phyloP scores from a whole-genome alignment of 1,140 invertebrate species.

The Bactericera cockerelli region DNA sequence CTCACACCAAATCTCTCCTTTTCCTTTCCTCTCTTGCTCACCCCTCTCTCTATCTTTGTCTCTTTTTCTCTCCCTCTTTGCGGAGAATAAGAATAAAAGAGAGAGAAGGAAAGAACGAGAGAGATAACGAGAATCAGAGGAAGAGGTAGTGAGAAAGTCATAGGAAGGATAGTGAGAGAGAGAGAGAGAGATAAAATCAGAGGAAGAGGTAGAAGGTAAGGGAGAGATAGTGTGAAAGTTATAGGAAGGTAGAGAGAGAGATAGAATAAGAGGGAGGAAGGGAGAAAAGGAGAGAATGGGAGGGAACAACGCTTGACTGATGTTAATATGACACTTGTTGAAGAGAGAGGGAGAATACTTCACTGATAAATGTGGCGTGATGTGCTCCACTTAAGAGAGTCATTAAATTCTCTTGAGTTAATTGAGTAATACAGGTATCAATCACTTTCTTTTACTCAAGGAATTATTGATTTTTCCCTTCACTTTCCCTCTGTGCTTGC shows the following conservation, averaged over 20 bases:
- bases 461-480: too few relatives aligned
- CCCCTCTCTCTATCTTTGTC: not conserved
- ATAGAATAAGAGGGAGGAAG: not conserved
- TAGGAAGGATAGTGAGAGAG: conserved; percentile 6
- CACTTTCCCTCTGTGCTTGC: too few relatives aligned
- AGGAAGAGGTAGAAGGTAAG: not conserved
- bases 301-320: conserved; percentile 8
- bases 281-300: conserved; percentile 1
- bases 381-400: too few relatives aligned
- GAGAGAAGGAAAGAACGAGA: not conserved
- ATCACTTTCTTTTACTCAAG: too few relatives aligned
- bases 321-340: too few relatives aligned
- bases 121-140: not conserved
- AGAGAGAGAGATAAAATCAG: not conserved
- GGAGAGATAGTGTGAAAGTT: too few relatives aligned
- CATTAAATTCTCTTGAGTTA: too few relatives aligned
- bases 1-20: not conserved
- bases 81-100: too few relatives aligned
- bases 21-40: too few relatives aligned
- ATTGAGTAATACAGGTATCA: too few relatives aligned
- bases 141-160: conserved; percentile 1
- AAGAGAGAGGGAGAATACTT: too few relatives aligned
- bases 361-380: too few relatives aligned
- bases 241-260: conserved; percentile 9
- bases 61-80: not conserved